These are phyloP conservation scores for Bettongia penicillata DNA, from an alignment of 2,113 vertebrate genomes.

Conservation along the genomic window DNA sequence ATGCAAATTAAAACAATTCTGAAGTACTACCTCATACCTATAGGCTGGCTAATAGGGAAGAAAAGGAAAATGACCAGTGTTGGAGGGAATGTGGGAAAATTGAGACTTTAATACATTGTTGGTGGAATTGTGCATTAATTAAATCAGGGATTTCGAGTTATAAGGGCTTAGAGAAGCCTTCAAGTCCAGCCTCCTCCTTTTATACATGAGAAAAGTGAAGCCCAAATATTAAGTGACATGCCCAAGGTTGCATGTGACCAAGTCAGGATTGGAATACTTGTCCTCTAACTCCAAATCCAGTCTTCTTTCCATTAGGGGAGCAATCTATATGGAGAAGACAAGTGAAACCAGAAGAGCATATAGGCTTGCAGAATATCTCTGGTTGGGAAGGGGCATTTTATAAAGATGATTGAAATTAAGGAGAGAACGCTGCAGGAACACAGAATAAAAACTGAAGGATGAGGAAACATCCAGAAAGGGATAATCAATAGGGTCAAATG, in stretches of 20 bases:
- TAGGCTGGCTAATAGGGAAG: too few relatives aligned
- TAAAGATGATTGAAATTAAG: neutral
- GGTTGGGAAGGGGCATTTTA: too few relatives aligned
- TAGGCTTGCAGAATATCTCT: neutral
- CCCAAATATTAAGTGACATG: conserved; percentile 47
- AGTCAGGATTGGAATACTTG: neutral
- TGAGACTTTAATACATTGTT: too few relatives aligned
- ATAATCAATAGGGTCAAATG: neutral
- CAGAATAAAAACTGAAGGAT: neutral
- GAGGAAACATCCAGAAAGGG: neutral
- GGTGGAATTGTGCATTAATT: too few relatives aligned
- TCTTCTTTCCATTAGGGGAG: neutral
- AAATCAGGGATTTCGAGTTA: too few relatives aligned
- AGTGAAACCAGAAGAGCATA: neutral
- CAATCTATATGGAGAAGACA: neutral
- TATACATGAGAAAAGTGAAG: conserved; percentile 23
- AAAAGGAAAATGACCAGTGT: too few relatives aligned
- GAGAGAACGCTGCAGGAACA: neutral
- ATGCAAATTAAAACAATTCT: too few relatives aligned
- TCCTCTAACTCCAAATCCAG: conserved; percentile 7
- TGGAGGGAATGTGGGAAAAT: too few relatives aligned
- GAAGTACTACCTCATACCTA: too few relatives aligned
- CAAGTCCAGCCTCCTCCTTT: conserved; percentile 8
- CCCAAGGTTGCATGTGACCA: neutral
- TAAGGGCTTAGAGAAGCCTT: neutral